Conservation (phyloP, 2,888 invertebrate species). For the Amitus sp. region DNA sequence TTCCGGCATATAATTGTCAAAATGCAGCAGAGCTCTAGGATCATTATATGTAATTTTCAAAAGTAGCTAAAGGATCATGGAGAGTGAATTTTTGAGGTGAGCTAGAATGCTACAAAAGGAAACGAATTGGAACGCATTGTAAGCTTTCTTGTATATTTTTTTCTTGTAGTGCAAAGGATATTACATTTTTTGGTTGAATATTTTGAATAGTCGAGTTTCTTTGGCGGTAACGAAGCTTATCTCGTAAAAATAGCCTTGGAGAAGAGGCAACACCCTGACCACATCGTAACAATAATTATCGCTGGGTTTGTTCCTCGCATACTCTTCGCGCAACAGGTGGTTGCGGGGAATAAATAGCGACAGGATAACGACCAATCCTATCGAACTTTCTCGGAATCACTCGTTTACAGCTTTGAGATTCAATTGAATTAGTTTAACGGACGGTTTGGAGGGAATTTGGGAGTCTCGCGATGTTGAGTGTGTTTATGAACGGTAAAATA, state of each 20-base stretch:
- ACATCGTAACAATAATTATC: conserved; percentile 42
- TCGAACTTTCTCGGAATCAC: conserved; percentile 36
- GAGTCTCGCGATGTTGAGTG: not conserved
- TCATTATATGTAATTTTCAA: too few species aligned
- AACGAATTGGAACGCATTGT: too few species aligned
- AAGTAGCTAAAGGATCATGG: too few species aligned
- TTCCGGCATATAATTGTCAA: not conserved
- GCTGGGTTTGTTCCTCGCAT: conserved; percentile 40
- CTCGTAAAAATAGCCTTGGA: conserved; percentile 37
- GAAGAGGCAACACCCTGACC: conserved; percentile 33
- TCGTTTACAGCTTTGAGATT: conserved; percentile 27
- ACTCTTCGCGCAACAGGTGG: conserved; percentile 42
- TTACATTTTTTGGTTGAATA: conserved; percentile 11
- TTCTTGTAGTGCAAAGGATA: too few species aligned
- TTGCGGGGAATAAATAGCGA: conserved; percentile 39
- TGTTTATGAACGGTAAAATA: not conserved
- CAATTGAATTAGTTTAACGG: conserved; percentile 28
- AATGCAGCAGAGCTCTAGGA: too few species aligned
- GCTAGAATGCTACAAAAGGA: too few species aligned
- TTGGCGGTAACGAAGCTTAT: conserved; percentile 24
- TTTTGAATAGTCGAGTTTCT: conserved; percentile 19
- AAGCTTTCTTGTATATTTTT: too few species aligned
- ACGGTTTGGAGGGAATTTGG: conserved; percentile 6
- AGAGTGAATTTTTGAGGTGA: too few species aligned
- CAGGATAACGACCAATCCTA: conserved; percentile 41